Conservation (phyloP, 2,113 vertebrate species). For the Spilogale gracilis region DNA sequence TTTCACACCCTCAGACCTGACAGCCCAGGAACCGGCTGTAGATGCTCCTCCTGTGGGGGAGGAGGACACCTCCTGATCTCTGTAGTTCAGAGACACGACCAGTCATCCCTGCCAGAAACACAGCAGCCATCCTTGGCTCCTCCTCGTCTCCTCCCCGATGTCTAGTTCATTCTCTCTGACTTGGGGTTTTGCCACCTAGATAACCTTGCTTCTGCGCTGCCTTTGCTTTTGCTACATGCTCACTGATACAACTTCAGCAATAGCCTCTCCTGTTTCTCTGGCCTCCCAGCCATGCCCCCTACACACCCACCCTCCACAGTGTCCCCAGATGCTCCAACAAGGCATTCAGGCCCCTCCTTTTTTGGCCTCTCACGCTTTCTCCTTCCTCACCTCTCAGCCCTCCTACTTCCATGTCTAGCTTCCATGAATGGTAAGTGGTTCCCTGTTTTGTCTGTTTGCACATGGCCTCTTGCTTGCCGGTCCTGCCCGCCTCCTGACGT, state of each 20-base stretch:
- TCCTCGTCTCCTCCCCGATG: not conserved
- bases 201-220: not conserved
- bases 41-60: not conserved
- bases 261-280: not conserved
- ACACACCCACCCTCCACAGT: no score
- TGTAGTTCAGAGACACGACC: not conserved
- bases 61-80: not conserved
- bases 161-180: not conserved
- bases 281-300: no score
- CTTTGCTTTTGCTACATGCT: not conserved
- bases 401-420: not conserved
- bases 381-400: not conserved
- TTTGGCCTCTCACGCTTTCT: not conserved
- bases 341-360: not conserved
- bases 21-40: not conserved
- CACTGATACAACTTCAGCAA: not conserved
- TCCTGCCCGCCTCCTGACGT: not conserved
- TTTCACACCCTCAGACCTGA: not conserved
- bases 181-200: not conserved
- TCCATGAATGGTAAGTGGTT: not conserved
- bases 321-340: not conserved
- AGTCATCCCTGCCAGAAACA: not conserved
- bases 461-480: not conserved
- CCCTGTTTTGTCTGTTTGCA: not conserved
- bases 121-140: accelerated